phyloP scores from a whole-genome alignment of 2,797 vertebrate species.

The Phoebastria nigripes region DNA sequence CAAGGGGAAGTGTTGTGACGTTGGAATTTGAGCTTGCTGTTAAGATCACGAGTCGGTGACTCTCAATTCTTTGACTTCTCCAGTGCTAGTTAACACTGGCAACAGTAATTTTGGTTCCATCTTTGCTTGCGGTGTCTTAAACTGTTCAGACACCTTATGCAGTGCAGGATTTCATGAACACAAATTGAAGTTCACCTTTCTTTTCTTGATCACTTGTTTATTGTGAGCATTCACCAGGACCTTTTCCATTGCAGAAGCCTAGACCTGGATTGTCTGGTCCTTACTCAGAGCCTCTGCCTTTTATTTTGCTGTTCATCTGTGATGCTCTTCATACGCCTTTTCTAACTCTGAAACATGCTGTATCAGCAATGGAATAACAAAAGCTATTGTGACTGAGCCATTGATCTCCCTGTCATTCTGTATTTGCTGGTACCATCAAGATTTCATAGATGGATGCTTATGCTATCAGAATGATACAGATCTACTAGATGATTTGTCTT shows the following conservation, averaged over 20 bases:
- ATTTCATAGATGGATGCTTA: neutral
- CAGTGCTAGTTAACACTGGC: neutral
- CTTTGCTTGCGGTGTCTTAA: neutral
- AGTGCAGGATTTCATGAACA: neutral
- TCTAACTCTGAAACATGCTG: neutral
- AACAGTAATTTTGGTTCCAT: neutral
- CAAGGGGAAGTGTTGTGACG: fast-evolving
- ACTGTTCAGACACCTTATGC: neutral
- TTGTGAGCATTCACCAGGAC: neutral
- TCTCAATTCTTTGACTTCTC: neutral
- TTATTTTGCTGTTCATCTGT: neutral
- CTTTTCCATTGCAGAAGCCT: neutral
- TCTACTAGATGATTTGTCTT: neutral
- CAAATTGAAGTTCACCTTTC: neutral
- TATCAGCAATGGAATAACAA: neutral
- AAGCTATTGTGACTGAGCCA: neutral
- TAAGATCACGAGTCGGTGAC: neutral
- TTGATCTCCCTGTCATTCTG: neutral
- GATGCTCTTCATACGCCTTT: neutral
- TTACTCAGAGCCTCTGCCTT: neutral
- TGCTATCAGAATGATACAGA: neutral
- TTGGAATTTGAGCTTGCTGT: neutral
- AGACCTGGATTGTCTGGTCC: neutral
- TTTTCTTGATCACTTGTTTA: neutral
- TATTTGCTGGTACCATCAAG: neutral